These are phyloP conservation scores for Drosophila bunnanda DNA, from an alignment of 2,888 invertebrate genomes.

Conservation along the genomic window DNA sequence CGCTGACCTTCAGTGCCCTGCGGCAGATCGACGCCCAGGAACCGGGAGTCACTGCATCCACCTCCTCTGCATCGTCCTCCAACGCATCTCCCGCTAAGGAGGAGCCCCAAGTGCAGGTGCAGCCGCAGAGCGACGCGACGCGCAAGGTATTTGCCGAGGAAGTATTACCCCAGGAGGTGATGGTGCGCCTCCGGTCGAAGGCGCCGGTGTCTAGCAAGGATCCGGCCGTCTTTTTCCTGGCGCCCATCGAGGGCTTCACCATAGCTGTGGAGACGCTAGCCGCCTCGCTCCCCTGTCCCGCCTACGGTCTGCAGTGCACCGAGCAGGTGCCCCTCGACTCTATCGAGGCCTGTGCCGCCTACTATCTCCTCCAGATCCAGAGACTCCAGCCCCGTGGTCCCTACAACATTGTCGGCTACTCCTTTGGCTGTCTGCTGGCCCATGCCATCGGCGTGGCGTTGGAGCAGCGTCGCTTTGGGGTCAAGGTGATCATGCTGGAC, in stretches of 20 bases:
- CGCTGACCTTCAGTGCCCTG: conserved; percentile 91
- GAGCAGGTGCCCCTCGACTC: conserved; percentile 90
- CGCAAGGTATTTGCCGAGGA: conserved; percentile 87
- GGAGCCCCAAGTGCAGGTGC: conserved; percentile 21
- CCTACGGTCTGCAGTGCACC: conserved; percentile 95
- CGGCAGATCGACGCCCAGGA: conserved; percentile 85
- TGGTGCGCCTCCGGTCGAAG: conserved; percentile 88
- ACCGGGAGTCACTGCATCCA: conserved; percentile 10
- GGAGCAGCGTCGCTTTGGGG: conserved; percentile 86
- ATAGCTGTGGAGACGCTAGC: conserved; percentile 90
- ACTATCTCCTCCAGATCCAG: conserved; percentile 90
- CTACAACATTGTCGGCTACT: conserved; percentile 96
- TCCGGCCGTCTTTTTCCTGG: conserved; percentile 88
- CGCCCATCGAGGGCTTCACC: conserved; percentile 96
- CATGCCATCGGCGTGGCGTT: conserved; percentile 97
- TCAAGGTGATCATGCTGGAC: conserved; percentile 90
- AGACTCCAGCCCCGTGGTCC: conserved; percentile 92
- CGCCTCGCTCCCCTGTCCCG: conserved; percentile 89
- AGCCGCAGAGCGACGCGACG: conserved; percentile 84
- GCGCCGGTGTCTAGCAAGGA: conserved; percentile 79
- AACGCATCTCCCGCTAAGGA: background rate
- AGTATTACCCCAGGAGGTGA: conserved; percentile 90
- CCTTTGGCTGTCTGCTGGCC: conserved; percentile 97
- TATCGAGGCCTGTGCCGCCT: conserved; percentile 89
- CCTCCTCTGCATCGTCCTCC: conserved; percentile 4